phyloP scores from a whole-genome alignment of 2,113 vertebrate genomes.

The Gnathonemus longibarbis region DNA sequence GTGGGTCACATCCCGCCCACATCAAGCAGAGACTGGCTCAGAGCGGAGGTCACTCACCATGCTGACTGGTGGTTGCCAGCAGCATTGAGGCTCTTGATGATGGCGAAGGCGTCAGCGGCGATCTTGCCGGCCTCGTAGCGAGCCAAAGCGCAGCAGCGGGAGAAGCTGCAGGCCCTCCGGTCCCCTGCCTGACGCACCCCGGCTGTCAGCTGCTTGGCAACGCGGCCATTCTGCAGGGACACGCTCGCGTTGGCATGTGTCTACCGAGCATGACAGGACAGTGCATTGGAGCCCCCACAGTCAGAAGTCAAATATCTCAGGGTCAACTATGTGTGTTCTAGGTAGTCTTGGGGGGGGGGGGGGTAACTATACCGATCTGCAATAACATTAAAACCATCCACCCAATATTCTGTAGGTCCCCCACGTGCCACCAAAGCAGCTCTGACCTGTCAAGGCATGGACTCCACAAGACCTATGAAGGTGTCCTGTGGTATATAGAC shows the following conservation, averaged over 20 bases:
- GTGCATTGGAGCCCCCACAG: not conserved
- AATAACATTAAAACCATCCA: too few species aligned
- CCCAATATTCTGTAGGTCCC: too few species aligned
- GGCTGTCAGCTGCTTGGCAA: constrained; percentile 75
- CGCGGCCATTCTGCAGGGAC: constrained; percentile 72
- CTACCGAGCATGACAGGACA: not conserved
- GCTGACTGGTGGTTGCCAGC: constrained; percentile 75
- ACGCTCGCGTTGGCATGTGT: not conserved
- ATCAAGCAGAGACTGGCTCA: not conserved
- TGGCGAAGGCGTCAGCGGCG: constrained; percentile 70
- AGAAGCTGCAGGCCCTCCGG: constrained; percentile 59
- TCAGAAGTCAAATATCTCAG: too few species aligned
- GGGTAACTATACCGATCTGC: too few species aligned
- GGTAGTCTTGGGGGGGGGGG: too few species aligned
- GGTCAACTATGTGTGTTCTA: too few species aligned
- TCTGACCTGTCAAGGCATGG: too few species aligned
- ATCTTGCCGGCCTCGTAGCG: constrained; percentile 81
- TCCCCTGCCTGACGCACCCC: constrained; percentile 74
- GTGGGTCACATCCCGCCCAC: not conserved
- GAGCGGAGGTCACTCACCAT: constrained; percentile 63
- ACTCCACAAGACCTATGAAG: too few species aligned
- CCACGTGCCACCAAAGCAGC: too few species aligned
- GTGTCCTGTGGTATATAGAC: too few species aligned
- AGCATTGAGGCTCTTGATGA: constrained; percentile 78
- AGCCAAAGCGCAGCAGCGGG: constrained; percentile 75